These are phyloP conservation scores for Octodonta nipae DNA, from an alignment of 2,888 invertebrate species.

Conservation along the genomic window DNA sequence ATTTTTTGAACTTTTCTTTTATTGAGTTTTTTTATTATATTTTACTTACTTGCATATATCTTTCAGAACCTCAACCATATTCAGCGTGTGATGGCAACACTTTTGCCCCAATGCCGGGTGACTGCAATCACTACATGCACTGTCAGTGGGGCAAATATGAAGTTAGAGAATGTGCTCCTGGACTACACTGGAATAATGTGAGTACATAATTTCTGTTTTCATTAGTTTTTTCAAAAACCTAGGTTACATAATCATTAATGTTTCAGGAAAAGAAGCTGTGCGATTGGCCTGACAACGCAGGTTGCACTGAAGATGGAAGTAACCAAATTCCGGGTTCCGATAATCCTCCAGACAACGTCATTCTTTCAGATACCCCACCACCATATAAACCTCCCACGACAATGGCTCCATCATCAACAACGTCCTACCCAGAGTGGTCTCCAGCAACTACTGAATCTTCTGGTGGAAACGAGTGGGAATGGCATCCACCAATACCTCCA, in stretches of 20 bases:
- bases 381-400: constrained; percentile 20
- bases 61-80: constrained; percentile 30
- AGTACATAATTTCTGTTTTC: constrained; percentile 13
- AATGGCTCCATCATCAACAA: constrained; percentile 7
- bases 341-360: constrained; percentile 5
- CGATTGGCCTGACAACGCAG: constrained; percentile 57
- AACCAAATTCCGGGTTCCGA: constrained; percentile 6
- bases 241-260: neutral
- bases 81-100: constrained; percentile 48
- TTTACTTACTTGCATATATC: no score
- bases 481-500: constrained; percentile 27
- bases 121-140: constrained; percentile 61
- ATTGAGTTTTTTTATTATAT: constrained; percentile 5
- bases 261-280: constrained; percentile 49
- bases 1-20: constrained; percentile 1
- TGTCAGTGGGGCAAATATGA: constrained; percentile 70
- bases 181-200: constrained; percentile 62
- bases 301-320: constrained; percentile 38
- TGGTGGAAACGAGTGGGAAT: constrained; percentile 19
- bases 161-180: constrained; percentile 55
- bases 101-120: constrained; percentile 50
- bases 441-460: constrained; percentile 8
- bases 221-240: neutral
- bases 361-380: constrained; percentile 16
- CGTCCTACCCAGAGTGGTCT: constrained; percentile 14